Base-by-base conservation (phyloP, 2,113 vertebrate genomes). In the Menura novaehollandiae region DNA sequence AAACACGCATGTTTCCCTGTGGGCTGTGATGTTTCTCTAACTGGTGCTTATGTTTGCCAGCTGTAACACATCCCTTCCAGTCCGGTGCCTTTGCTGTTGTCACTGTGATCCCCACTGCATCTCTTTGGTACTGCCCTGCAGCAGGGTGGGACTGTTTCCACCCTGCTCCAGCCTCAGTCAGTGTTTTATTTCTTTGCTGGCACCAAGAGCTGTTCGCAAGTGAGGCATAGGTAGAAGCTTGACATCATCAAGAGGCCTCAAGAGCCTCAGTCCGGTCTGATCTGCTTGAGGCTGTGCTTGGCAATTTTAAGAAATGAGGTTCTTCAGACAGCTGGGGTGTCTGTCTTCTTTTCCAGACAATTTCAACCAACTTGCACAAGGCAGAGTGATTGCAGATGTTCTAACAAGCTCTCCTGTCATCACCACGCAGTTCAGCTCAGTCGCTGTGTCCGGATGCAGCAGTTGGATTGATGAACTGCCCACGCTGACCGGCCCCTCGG, bases 381-480 rank as follows among this genome's bases (percentile, higher is more conserved):
- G 12, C 67, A 22, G 32, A 49, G n/a, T 64, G 88, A 53, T 26
- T 43, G 51, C 67, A 73, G 82, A 8, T 46, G 67, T 17, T 26
- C 52, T 27, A 12, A 58, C 39, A 32, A 82, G 53, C 83, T 53
- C 2, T 49, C 41, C 35, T 53, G 43, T 9, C 71, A 12, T 64
- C 41, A 3, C 11, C 0, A 19, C 0, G 1, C 56, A 1, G 28
- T 4, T 39, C 39, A 55, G 6, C 44, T 43, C 3, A 0, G 15
- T 27, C 0, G 0, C 35, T 47, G 32, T 53, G 47, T 49, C 43
- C 1, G 6, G 62, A 6, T 0, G 2, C 75, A 32, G 81, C 73
- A 10, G 53, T 3, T 0, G 13, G 0, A 4, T 15, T 69, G 69
- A 74, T 51, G 73, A 63, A 0, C 16, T 27, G 53, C 18, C 1